Evolutionary conservation across 2,797 vertebrate species (phyloP), one percentile per base, ranked within the genome.

Genomic region (Phalanger gymnotis): DNA sequence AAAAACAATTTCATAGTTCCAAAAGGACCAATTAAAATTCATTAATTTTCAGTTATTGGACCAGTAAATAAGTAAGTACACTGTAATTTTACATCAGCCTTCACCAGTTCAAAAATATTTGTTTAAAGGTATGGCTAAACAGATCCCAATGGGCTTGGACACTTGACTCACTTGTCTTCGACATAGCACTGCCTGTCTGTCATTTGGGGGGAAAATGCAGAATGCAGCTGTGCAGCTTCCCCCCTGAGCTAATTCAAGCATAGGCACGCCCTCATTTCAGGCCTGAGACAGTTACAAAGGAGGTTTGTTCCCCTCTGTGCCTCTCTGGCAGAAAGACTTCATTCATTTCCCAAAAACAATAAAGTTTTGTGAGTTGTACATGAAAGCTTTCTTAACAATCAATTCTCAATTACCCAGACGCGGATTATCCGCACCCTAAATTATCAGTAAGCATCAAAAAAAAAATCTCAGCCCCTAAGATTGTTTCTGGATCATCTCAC

Each of bases 281-380:
- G 12, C 73, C 31, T 34, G 53, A 90, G 53, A 90, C 90, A 54
- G 31, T n/a, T 90, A 90, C 53, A 90, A 90, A 90, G 28, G 31
- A 54, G 90, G 53, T 14, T 90, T 90, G 90, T 54, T 90, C 90
- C 90, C 90, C 31, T 90, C 30, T 54, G 19, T 27, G 28, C 90
- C 90, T 90, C 90, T 90, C 31, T 54, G 53, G 90, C 73, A 87
- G 73, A 87, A 87, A 87, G 73, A 87, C 73, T 87, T 87, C 73
- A 87, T 87, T 87, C 73, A 87, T 87, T 87, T 47, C 73, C 25
- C 73, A 87, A 87, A 87, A 87, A 87, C 73, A 87, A 87, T 87
- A 87, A 87, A 87, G 73, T 87, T 87, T 51, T 87, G 73, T 87
- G 73, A 51, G 73, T 87, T 87, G 73, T 87, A 87, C 73, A 87